Evolutionary conservation across 2,113 vertebrate genomes (phyloP), one percentile per base, ranked within the genome.

Genomic region (Poeciliopsis retropinna): DNA sequence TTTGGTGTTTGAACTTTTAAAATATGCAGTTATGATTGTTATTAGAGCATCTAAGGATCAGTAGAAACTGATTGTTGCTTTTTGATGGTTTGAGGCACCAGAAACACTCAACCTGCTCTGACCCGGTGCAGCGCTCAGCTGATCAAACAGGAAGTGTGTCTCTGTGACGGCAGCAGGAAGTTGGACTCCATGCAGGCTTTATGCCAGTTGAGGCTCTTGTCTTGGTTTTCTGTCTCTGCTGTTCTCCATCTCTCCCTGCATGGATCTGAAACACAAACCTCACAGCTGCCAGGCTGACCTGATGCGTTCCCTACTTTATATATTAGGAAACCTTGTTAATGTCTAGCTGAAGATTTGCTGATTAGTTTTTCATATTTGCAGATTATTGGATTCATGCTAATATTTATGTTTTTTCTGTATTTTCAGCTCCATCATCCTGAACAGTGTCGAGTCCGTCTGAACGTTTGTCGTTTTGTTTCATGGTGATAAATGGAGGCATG

Each of bases 381-480:
- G 41, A 14, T 44, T 14, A 44, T 44, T 44, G 41, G 15, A 32
- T 32, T 32, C 32, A 34, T 34, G 32, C 8, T 8, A 9, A 34
- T 34, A 1, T 9, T 8, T 34, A 34, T 34, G 32, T 34, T 8
- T 34, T 32, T 34, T 8, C 8, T 34, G 32, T 6, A 32, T 32
- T 32, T 32, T 8, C 32, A 32, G 32, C 32, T 32, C 32, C 7
- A 32, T 32, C 5, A 7, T 32, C 31, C 31, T 32, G 31, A 32
- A 32, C 31, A 32, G 7, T 8, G 66, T 22, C 19, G 32, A 63
- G 10, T 1, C 41, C 30, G 41, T 22, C 2, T 66, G 2, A 7
- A 79, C 77, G 32, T 34, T 34, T 9, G 32, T 74, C 32, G 60
- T 89, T 83, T 85, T 82, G 78, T 87, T 87, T 87, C 79, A 64